These are phyloP conservation scores for Promerops cafer DNA, from an alignment of 2,113 vertebrate genomes.

Conservation along the genomic window DNA sequence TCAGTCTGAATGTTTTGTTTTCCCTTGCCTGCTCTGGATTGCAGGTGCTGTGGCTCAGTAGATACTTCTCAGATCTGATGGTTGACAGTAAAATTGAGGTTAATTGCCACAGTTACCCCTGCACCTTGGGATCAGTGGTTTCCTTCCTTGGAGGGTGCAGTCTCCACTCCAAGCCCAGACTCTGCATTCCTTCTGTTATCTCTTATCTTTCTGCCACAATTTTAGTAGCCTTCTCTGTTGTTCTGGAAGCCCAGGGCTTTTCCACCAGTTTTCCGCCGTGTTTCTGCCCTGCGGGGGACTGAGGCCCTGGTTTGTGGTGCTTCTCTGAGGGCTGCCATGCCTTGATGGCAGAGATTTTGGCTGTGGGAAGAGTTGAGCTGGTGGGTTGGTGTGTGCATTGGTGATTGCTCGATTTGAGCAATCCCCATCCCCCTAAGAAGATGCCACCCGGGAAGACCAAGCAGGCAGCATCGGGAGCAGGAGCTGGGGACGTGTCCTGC, in stretches of 20 bases:
- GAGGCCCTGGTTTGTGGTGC: neutral
- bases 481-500: neutral
- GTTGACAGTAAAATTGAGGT: neutral
- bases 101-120: neutral
- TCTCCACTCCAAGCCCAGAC: neutral
- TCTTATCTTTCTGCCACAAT: neutral
- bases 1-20: neutral
- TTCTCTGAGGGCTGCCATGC: fast-evolving
- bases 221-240: neutral
- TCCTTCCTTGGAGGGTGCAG: neutral
- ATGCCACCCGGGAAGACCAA: fast-evolving
- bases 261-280: neutral
- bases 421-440: neutral
- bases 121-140: fast-evolving
- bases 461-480: fast-evolving
- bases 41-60: neutral
- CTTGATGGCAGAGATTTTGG: neutral
- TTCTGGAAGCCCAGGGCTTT: neutral
- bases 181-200: neutral
- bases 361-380: fast-evolving
- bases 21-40: neutral
- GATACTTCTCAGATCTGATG: neutral
- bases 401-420: fast-evolving
- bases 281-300: fast-evolving
- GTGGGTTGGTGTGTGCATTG: fast-evolving